Evolutionary conservation across 2,113 vertebrate species (phyloP).

Genomic region (Diphyllodes magnificus): DNA sequence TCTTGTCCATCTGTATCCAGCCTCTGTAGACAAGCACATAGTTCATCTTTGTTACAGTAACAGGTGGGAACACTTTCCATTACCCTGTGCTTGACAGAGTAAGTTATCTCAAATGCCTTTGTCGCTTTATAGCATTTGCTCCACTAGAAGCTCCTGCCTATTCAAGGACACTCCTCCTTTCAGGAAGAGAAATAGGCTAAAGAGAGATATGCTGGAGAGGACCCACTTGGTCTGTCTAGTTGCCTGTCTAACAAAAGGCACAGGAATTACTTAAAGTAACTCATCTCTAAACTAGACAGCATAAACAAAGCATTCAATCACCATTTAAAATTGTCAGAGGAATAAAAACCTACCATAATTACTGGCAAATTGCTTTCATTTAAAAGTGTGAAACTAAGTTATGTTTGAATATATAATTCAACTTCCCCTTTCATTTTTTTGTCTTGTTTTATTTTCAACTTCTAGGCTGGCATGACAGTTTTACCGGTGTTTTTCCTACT

Average conservation of each 20-base stretch:
- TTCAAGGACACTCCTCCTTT: not conserved
- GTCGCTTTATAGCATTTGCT: not conserved
- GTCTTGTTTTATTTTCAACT: not conserved
- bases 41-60: not conserved
- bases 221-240: not conserved
- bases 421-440: rapidly evolving
- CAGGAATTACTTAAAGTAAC: not conserved
- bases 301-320: not conserved
- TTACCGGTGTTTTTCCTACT: not conserved
- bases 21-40: not conserved
- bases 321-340: not conserved
- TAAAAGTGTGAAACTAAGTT: not conserved
- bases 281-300: not conserved
- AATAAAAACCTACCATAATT: not conserved
- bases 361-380: not conserved
- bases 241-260: not conserved
- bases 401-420: not conserved
- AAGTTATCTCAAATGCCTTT: not conserved
- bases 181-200: not conserved
- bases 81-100: not conserved
- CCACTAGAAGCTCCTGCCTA: not conserved
- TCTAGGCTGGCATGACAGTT: not conserved
- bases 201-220: not conserved
- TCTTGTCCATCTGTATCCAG: not conserved
- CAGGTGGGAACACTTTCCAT: not conserved